Percentiles rank a stretch among this genome's conserved stretches.
Evolutionary conservation across 2,113 vertebrate genomes (phyloP).

Genomic region (Coturnix japonica): DNA sequence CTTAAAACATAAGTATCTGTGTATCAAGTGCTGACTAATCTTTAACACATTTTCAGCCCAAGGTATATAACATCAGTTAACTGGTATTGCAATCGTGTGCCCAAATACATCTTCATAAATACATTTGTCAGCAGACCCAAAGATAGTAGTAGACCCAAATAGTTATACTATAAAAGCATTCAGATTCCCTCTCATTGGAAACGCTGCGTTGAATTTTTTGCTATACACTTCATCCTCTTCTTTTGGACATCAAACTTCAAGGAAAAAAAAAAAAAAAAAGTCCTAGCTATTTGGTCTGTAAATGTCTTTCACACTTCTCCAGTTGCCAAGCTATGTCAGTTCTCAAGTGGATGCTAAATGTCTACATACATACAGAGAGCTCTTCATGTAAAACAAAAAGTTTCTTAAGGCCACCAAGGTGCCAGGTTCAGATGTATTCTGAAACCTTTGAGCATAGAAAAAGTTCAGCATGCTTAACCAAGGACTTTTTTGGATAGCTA

Average conservation of each 20-base stretch:
- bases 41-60: background rate
- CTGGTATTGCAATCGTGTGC: background rate
- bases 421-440: background rate
- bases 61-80: background rate
- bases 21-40: background rate
- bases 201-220: background rate
- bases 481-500: background rate
- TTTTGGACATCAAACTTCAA: background rate
- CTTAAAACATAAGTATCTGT: background rate
- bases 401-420: background rate
- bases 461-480: background rate
- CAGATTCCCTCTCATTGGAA: background rate
- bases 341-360: background rate
- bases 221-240: background rate
- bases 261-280: background rate
- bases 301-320: background rate
- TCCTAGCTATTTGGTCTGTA: background rate
- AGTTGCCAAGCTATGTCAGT: background rate
- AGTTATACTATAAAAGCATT: no score
- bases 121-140: background rate
- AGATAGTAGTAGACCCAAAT: no score
- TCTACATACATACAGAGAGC: background rate
- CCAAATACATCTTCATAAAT: background rate
- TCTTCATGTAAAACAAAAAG: background rate
- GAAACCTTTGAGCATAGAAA: background rate